Conservation (phyloP, 2,888 invertebrate species). For the Xestia xanthographa region DNA sequence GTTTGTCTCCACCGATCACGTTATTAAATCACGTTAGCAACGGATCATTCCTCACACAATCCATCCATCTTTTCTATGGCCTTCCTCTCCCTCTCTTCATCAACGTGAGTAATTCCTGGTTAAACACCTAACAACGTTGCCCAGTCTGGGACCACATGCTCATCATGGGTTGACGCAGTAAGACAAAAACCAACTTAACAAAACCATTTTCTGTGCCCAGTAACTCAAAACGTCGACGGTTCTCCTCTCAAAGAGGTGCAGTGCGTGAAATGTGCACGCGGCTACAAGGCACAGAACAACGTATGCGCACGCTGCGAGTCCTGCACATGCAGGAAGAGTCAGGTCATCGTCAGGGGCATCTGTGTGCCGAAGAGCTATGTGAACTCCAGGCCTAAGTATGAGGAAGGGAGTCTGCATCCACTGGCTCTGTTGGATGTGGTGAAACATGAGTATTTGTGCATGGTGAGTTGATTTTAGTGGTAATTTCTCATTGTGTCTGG, state of each 20-base stretch:
- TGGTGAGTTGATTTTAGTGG: constrained; percentile 72
- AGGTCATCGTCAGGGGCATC: constrained; percentile 77
- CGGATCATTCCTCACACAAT: too few relatives aligned
- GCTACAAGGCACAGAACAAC: constrained; percentile 76
- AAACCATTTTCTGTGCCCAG: constrained; percentile 65
- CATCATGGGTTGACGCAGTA: not conserved
- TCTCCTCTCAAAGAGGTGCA: constrained; percentile 83
- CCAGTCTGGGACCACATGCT: not conserved
- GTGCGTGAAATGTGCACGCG: constrained; percentile 85
- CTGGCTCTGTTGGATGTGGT: constrained; percentile 78
- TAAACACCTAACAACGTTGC: not conserved
- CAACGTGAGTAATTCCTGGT: not conserved
- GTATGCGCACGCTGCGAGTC: constrained; percentile 80
- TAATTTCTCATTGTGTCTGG: not conserved
- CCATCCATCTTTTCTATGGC: too few relatives aligned
- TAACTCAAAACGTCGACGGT: constrained; percentile 85
- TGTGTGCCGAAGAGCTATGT: constrained; percentile 82
- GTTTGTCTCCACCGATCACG: too few relatives aligned
- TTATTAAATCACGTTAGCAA: too few relatives aligned
- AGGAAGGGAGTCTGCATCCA: constrained; percentile 78
- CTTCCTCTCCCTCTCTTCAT: too few relatives aligned
- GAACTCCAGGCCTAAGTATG: constrained; percentile 79
- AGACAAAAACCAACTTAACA: not conserved
- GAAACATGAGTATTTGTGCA: constrained; percentile 84
- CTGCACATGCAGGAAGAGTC: constrained; percentile 78